Evolutionary conservation across 2,888 invertebrate species (phyloP), one percentile per base, ranked within the genome.

Genomic region (Melinaea menophilus): DNA sequence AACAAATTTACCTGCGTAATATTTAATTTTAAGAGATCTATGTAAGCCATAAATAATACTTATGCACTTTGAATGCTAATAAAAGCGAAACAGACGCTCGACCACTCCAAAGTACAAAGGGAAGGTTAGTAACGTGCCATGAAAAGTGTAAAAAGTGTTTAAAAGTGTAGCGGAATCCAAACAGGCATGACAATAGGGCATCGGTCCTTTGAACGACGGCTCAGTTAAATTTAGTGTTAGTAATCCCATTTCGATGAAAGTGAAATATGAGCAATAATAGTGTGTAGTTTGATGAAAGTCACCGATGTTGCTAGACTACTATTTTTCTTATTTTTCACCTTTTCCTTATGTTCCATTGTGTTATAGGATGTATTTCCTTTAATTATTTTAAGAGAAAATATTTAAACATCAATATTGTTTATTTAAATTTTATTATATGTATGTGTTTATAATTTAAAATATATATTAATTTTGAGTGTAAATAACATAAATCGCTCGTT

Each of bases 151-250:
- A 72, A 79, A 85, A 78, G 80, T 79, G 76, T 88, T 89, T 90
- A 90, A 90, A 83, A 81, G 79, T 85, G 51, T 51, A 51, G 31
- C 51, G 89, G 77, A 84, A 87, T 79, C 69, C 71, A 84, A 86
- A 88, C 82, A 84, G 80, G 86, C 87, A 82, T 84, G 81, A 90
- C 90, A 90, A 90, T 88, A 82, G 88, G 77, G 79, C 80, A 82
- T 88, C 80, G 85, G 69, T 88, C 89, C 88, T 74, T 76, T 81
- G 86, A 88, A 89, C 86, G 82, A 75, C 78, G 79, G 78, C 79
- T 78, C 79, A 72, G 88, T 88, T 89, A 87, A 89, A 90, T 90
- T 90, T 88, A 89, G 88, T 88, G 88, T 86, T 81, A 86, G 83
- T 86, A 82, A 90, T 90, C 84, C 78, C 80, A 86, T 88, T 81